Evolutionary conservation across 1,140 invertebrate species (phyloP).

Genomic region (Agraylea sexmaculata): DNA sequence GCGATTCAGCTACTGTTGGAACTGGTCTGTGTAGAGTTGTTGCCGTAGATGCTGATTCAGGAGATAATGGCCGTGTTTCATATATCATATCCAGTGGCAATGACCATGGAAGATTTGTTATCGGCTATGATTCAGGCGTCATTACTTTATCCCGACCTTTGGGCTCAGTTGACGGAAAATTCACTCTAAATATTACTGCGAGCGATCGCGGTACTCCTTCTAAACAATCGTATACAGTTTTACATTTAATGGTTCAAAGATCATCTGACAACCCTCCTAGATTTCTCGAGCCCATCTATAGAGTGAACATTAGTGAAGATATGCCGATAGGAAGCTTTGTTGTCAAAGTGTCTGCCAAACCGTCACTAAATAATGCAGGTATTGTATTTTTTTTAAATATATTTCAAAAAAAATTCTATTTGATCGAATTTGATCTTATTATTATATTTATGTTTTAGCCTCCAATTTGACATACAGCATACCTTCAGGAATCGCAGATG

Average conservation of each 20-base stretch:
- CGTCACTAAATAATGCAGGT: conserved; percentile 52
- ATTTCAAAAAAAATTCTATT: too few species aligned
- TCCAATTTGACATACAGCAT: conserved; percentile 76
- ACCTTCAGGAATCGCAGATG: conserved; percentile 63
- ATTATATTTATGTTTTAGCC: conserved; percentile 37
- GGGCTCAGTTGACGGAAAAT: conserved; percentile 39
- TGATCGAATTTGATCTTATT: too few species aligned
- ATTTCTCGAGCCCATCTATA: conserved; percentile 65
- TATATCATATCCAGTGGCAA: conserved; percentile 78
- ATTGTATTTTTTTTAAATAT: conserved; percentile 18
- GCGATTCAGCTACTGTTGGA: conserved; percentile 42
- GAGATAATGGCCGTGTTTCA: conserved; percentile 74
- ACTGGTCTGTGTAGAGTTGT: conserved; percentile 61
- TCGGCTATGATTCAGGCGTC: conserved; percentile 66
- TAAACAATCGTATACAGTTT: conserved; percentile 47
- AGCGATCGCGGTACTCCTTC: conserved; percentile 69
- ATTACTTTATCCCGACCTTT: conserved; percentile 63
- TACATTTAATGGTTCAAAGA: conserved; percentile 57
- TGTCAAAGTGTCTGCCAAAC: conserved; percentile 61
- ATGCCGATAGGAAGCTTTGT: conserved; percentile 63
- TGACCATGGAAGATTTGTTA: conserved; percentile 63
- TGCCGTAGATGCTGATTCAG: conserved; percentile 74
- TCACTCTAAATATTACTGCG: conserved; percentile 64
- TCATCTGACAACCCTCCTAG: conserved; percentile 67
- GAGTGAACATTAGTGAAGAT: conserved; percentile 69